Evolutionary conservation across 2,888 invertebrate genomes (phyloP), one percentile per base, ranked within the genome.

Genomic region (Leptinotarsa tumamoca): DNA sequence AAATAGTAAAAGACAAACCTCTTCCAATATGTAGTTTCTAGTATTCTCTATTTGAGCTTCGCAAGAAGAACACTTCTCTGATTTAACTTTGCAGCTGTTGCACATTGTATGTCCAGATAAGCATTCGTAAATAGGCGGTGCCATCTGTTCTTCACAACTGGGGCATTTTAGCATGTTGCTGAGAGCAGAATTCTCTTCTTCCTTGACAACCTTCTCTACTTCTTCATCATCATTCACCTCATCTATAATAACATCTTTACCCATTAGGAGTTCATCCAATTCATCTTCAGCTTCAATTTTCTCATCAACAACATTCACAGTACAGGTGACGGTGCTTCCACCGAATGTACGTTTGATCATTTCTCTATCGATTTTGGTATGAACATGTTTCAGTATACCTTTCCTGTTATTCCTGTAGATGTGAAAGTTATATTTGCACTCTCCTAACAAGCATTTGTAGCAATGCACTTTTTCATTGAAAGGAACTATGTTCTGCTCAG

Each of bases 71-170:
- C 80, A 80, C 21, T 77, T 74, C 49, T 72, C 77, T 14, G 67
- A 23, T 33, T 72, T 79, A 23, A 27, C 27, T 33, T 76, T 80
- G 54, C 80, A 80, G n/a, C 79, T 76, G 18, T 74, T 76, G 52
- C 80, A 80, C 27, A 77, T 21, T 4, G 76, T 74, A 70, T 80
- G 80, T 4, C 80, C 80, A 13, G 68, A 68, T 49, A 79, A 71
- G 70, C 80, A 80, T 68, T 80, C 74, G 50, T 73, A 78, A 50
- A 80, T 80, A 21, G 80, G 75, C 15, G 74, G 74, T n/a, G 72
- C 68, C 66, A 80, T 69, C 18, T 71, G 68, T 18, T 72, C 73
- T 14, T 71, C 15, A 27, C 80, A 80, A 50, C 61, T 58, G 5
- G 78, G 72, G 56, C 79, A 80, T 50, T 77, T 71, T 61, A 80